Evolutionary conservation across 2,888 invertebrate genomes (phyloP), one percentile per base, ranked within the genome.

Genomic region (Helleia helle): DNA sequence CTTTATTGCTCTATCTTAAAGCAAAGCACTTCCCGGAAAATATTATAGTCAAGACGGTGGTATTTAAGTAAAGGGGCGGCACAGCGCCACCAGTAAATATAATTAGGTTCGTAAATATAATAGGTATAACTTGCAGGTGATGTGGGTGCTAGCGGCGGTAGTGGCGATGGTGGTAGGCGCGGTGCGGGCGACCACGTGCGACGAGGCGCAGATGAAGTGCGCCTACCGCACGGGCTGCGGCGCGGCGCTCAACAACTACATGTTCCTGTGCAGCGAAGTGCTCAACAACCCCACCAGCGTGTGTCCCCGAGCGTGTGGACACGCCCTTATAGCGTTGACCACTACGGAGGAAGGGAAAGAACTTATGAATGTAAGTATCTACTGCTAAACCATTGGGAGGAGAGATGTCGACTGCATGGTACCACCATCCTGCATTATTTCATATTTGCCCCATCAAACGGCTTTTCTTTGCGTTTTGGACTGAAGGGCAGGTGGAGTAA

Each of bases 311-410:
- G 81, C 87, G 38, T 94, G 94, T 66, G 90, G 90, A 55, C 88
- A 92, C 60, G 91, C 94, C 0, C 86, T 94, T 26, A 92, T 94
- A 29, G 92, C 93, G 0, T 86, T 94, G 29, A 91, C 91, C 0
- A 91, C 93, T 15, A 93, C 93, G 0, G 91, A 90, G 38, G 92
- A 93, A 63, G 93, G 94, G 38, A 89, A 91, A 59, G 89, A 89
- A 47, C 87, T 94, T 9, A 91, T 92, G 89, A 90, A 87, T 63
- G 93, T 93, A 66, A 88, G 89, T 75, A 8, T 17, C n/a, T n/a
- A n/a, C n/a, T n/a, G n/a, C n/a, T n/a, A n/a, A n/a, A n/a, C n/a
- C n/a, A n/a, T n/a, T n/a, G n/a, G n/a, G n/a, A n/a, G n/a, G n/a
- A n/a, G n/a, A n/a, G n/a, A n/a, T n/a, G n/a, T n/a, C n/a, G n/a